A percentile compares a stretch with the other conserved stretches of the same genome.
Conservation (phyloP, 2,113 vertebrate species). For the Brienomyrus brachyistius region DNA sequence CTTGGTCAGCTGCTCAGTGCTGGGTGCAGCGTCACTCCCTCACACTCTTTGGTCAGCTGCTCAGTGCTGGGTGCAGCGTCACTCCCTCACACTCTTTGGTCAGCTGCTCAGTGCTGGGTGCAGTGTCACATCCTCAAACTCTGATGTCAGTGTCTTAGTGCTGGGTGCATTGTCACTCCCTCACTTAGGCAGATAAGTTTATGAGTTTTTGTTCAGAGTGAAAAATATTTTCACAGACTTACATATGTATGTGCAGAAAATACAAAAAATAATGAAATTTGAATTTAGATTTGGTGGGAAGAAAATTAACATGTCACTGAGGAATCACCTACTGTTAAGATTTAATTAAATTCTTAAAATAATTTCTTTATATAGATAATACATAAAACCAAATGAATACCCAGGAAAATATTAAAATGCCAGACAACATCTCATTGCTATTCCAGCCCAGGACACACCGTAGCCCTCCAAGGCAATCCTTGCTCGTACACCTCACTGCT, state of each 20-base stretch:
- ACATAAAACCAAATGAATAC: neutral
- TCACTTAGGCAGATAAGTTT: neutral
- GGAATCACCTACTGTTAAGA: slow-evolving; percentile 6
- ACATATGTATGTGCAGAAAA: neutral
- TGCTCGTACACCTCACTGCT: neutral
- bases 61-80: neutral
- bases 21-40: no score
- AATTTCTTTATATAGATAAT: neutral
- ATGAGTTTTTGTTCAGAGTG: neutral
- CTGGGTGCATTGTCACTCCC: neutral
- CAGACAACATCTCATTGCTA: neutral
- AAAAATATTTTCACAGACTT: neutral
- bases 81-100: no score
- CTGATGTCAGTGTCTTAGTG: neutral
- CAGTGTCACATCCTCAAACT: neutral
- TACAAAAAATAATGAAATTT: neutral
- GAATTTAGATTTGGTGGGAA: neutral
- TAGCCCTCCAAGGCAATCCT: neutral
- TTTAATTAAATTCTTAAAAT: slow-evolving; percentile 1
- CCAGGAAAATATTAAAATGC: neutral
- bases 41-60: no score
- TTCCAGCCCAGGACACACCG: neutral
- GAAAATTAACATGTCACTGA: slow-evolving; percentile 8
- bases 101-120: no score
- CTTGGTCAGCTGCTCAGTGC: no score